phyloP scores from a whole-genome alignment of 37 sponge, comb jelly and placozoan genomes.

The Beroe forskalii region DNA sequence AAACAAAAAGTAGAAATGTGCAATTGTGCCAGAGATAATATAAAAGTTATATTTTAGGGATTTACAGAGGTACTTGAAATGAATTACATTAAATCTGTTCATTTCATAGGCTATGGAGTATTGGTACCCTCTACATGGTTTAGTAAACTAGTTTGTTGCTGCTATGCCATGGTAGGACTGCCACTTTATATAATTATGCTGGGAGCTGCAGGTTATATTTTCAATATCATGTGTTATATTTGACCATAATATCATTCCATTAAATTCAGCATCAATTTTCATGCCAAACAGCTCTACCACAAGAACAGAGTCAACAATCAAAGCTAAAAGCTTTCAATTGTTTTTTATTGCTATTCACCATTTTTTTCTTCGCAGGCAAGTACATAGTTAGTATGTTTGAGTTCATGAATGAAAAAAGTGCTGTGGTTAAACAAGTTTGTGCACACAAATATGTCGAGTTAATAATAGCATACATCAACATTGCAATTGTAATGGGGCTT shows the following conservation, averaged over 20 bases:
- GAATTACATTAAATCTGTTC: too few relatives aligned
- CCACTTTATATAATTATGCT: slow-evolving; percentile 58
- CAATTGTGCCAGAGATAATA: too few relatives aligned
- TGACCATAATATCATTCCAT: too few relatives aligned
- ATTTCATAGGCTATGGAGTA: slow-evolving; percentile 42
- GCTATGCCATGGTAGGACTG: slow-evolving; percentile 37
- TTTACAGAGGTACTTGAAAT: too few relatives aligned
- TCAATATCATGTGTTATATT: too few relatives aligned
- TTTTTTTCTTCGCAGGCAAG: slow-evolving; percentile 40
- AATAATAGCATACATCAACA: slow-evolving; percentile 48
- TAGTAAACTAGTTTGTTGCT: not conserved
- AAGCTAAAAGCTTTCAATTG: too few relatives aligned
- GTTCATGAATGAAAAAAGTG: slow-evolving; percentile 46
- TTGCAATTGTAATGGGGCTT: slow-evolving; percentile 34
- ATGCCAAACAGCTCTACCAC: too few relatives aligned
- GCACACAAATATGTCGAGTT: slow-evolving; percentile 7
- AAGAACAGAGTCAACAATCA: too few relatives aligned
- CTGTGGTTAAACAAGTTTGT: slow-evolving; percentile 4
- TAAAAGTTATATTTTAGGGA: too few relatives aligned
- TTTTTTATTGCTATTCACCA: too few relatives aligned
- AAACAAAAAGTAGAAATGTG: too few relatives aligned
- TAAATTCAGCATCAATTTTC: too few relatives aligned
- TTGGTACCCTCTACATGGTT: slow-evolving; percentile 34
- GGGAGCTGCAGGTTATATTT: slow-evolving; percentile 44
- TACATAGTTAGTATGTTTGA: slow-evolving; percentile 60